Evolutionary conservation across 2,888 invertebrate species (phyloP), one percentile per base, ranked within the genome.

Genomic region (Luffia ferchaultella): DNA sequence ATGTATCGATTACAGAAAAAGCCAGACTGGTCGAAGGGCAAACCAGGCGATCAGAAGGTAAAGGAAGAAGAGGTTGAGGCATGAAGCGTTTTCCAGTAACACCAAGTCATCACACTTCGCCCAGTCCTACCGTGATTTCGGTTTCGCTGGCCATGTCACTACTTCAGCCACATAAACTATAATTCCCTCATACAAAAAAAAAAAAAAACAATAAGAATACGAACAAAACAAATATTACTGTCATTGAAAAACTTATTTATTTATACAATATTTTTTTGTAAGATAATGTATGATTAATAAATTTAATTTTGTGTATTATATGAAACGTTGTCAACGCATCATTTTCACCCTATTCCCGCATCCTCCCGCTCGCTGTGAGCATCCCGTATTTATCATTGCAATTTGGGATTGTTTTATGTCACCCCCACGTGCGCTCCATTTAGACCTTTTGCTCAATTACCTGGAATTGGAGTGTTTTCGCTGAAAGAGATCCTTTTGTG

Each of bases 11-110:
- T 88, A 69, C 92, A 94, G 93, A 95, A 94, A 88, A 95, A 95
- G 85, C 94, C 95, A 68, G 95, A 95, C 87, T 95, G 95, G 95
- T 94, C 95, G 77, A 95, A 95, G 89, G 88, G 88, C 85, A 93
- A 93, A 76, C 89, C 90, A 75, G 93, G 92, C 71, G 93, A 94
- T 83, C 93, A 93, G 91, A 92, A 92, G 88, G 93, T 91, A 86
- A 93, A 91, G 82, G 90, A 90, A 82, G 89, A 89, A 80, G 88
- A 88, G 76, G 89, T 89, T 79, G 93, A 93, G 86, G 93, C 93
- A 90, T 93, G 90, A 92, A 79, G 70, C 72, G 71, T 73, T 72
- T 57, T 17, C 16, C 47, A 20, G 49, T 48, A 43, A 30, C 49
- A 52, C 48, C 44, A 48, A n/a, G 5, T 12, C 30, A 30, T 12